Evolutionary conservation across 2,888 invertebrate genomes (phyloP).

Genomic region (Laspeyria flexula): DNA sequence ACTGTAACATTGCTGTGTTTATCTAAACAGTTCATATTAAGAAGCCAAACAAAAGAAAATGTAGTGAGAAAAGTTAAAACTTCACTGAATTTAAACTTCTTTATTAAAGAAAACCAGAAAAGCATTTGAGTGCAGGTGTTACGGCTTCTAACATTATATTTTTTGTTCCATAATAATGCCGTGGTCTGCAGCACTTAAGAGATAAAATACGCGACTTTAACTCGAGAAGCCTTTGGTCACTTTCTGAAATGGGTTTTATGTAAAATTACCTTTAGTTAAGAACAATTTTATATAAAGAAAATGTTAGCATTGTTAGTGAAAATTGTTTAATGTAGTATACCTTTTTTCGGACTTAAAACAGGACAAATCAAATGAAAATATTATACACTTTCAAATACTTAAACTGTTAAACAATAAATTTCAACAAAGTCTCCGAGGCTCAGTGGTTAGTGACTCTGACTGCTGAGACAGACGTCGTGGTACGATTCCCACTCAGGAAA

Average conservation of each 20-base stretch:
- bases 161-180: constrained; percentile 11
- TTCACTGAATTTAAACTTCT: neutral
- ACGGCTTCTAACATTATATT: constrained; percentile 4
- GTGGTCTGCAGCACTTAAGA: constrained; percentile 32
- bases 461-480: no score
- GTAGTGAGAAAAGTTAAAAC: neutral
- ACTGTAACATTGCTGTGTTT: no score
- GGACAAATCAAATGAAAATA: no score
- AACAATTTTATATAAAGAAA: neutral
- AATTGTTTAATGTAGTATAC: neutral
- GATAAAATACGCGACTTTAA: constrained; percentile 19
- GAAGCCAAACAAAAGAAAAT: no score
- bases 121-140: constrained; percentile 7
- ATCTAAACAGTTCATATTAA: no score
- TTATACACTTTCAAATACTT: no score
- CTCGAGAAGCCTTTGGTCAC: constrained; percentile 6
- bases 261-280: constrained; percentile 1
- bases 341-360: no score
- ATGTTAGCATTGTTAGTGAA: neutral
- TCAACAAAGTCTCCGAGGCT: no score
- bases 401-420: no score
- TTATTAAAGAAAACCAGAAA: constrained; percentile 3
- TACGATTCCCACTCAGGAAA: no score
- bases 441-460: no score
- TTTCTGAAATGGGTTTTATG: constrained; percentile 5